Evolutionary conservation across 2,113 vertebrate genomes (phyloP).

Genomic region (Pandion haliaetus): DNA sequence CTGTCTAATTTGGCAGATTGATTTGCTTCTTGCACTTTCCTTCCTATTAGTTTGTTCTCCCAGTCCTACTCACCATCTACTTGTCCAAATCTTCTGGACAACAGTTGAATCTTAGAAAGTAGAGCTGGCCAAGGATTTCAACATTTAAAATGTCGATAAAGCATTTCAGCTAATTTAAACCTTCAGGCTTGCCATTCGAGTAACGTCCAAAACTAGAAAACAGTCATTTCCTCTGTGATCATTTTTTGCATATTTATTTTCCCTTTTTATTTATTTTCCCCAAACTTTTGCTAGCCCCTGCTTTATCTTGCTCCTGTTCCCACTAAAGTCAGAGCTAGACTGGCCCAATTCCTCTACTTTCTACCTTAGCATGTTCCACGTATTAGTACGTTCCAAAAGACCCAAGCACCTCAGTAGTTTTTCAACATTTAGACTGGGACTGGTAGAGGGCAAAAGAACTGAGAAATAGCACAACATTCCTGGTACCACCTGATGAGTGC

Average conservation of each 20-base stretch:
- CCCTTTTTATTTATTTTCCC: not conserved
- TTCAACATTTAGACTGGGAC: not conserved
- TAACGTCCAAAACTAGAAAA: not conserved
- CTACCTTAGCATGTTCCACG: not conserved
- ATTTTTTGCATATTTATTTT: not conserved
- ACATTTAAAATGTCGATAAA: not conserved
- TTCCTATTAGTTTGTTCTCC: not conserved
- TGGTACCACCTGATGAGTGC: not conserved
- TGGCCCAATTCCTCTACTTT: not conserved
- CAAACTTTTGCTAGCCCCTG: not conserved
- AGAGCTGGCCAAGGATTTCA: not conserved
- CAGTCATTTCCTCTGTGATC: not conserved
- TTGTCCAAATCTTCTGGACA: not conserved
- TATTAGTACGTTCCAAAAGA: not conserved
- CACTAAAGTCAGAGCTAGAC: not conserved
- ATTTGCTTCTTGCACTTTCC: conserved; percentile 54
- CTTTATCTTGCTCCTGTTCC: not conserved
- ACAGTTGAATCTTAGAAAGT: not conserved
- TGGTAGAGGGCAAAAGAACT: not conserved
- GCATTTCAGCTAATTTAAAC: not conserved
- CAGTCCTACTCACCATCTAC: not conserved
- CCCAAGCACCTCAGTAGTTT: not conserved
- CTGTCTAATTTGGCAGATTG: conserved; percentile 63
- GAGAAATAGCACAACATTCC: not conserved
- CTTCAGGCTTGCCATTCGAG: not conserved